Base-by-base conservation (phyloP, 2,113 vertebrate genomes). In the Solea solea region DNA sequence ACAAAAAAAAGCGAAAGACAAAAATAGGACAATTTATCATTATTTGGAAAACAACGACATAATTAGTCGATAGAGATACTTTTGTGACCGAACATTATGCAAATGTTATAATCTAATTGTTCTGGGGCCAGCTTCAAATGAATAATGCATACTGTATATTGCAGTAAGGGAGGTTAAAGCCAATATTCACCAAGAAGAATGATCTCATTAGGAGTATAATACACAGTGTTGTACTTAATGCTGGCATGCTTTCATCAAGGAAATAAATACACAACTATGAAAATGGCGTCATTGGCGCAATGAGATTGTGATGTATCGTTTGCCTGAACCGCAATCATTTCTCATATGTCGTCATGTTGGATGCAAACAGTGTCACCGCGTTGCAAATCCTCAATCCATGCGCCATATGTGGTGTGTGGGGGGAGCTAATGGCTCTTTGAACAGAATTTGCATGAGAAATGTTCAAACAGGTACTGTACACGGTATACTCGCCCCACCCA, bases 131-230 rank as follows among this genome's bases (percentile, higher is more conserved):
- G 48, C 72, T 74, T 87, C 70, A 76, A 69, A 85, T 91, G 84
- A 92, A 91, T 91, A 89, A 91, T 89, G 61, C 79, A 92, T 87
- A 73, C 49, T 77, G 55, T 76, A 64, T 49, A 76, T 80, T 87
- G 63, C 69, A 76, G 61, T 79, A 60, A 81, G 50, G 67, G 55
- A 60, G 61, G 55, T 74, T 74, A 55, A 73, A 89, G 83, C 62
- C 59, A 78, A 82, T 78, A 78, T 74, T 85, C 70, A 75, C 69
- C 12, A 70, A 88, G 81, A 86, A 70, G 51, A 78, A 74, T 79
- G 54, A 80, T 65, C 69, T 83, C 87, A 78, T 80, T 88, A 81
- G 59, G 42, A 49, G 56, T 49, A 86, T 74, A 85, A 87, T 81
- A 72, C 76, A 68, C 76, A 51, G 64, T 50, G 74, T 62, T 86